Percentiles rank a stretch among this genome's conserved stretches.
phyloP scores from a whole-genome alignment of 1,140 invertebrate species.

The Lepidurus arcticus region DNA sequence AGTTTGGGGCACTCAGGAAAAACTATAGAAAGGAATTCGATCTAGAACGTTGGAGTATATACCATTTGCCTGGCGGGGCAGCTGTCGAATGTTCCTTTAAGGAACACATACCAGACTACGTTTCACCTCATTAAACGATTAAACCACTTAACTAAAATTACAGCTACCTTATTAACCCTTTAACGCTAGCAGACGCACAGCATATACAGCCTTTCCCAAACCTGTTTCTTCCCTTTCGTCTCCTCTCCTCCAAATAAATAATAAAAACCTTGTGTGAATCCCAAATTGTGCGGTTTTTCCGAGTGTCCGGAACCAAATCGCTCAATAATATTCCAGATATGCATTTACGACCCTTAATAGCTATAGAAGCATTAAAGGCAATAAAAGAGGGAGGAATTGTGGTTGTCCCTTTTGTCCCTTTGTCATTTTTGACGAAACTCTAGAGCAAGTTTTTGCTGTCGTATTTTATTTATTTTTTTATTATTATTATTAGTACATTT shows the following conservation, averaged over 20 bases:
- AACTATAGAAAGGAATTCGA: too few relatives aligned
- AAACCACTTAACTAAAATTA: constrained; percentile 16
- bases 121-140: constrained; percentile 16
- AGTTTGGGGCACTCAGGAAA: too few relatives aligned
- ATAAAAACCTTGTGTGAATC: too few relatives aligned
- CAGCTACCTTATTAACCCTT: constrained; percentile 2
- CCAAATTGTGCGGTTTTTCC: too few relatives aligned
- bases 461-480: background rate
- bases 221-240: too few relatives aligned
- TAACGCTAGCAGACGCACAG: background rate
- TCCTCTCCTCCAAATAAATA: background rate
- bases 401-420: background rate
- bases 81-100: too few relatives aligned
- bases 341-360: constrained; percentile 6
- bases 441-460: background rate
- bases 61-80: too few relatives aligned
- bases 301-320: background rate
- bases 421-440: background rate
- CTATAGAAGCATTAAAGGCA: background rate
- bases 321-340: background rate
- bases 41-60: too few relatives aligned
- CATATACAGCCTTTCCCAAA: too few relatives aligned
- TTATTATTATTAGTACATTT: background rate
- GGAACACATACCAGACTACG: background rate
- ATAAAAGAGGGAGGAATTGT: constrained; percentile 9